Conservation (phyloP, 2,113 vertebrate genomes). For the Pyrgilauda ruficollis region DNA sequence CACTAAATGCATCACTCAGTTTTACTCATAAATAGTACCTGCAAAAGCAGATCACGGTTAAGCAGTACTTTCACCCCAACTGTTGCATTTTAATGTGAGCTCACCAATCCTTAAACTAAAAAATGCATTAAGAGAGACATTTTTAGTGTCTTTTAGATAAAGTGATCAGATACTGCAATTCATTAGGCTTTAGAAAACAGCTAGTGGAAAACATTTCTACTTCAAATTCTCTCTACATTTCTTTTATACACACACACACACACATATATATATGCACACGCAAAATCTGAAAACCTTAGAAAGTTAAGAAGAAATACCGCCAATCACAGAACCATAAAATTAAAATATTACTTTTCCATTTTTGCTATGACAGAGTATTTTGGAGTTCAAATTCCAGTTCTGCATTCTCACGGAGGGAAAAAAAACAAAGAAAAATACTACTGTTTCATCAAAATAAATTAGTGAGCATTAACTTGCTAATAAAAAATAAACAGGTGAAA, state of each 20-base stretch:
- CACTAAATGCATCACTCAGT: background rate
- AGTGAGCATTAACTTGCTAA: background rate
- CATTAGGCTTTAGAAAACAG: background rate
- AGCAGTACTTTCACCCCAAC: background rate
- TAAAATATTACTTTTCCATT: background rate
- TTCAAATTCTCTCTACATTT: background rate
- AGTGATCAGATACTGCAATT: background rate
- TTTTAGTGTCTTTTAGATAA: background rate
- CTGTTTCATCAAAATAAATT: background rate
- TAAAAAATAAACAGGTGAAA: background rate
- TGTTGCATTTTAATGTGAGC: background rate
- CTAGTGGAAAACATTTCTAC: background rate
- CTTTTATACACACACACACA: background rate
- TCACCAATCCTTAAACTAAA: background rate
- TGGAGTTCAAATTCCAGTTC: background rate
- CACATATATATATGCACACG: rapidly evolving
- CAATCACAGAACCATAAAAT: background rate
- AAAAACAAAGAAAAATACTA: background rate
- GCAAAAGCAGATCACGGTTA: background rate
- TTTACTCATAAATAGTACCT: background rate
- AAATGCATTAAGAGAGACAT: background rate
- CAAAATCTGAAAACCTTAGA: background rate
- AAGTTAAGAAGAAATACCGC: background rate
- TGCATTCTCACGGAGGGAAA: background rate
- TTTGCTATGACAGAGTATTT: background rate